These are phyloP conservation scores for Pseudomyrmex gracilis DNA, from an alignment of 1,140 invertebrate genomes.

Conservation along the genomic window DNA sequence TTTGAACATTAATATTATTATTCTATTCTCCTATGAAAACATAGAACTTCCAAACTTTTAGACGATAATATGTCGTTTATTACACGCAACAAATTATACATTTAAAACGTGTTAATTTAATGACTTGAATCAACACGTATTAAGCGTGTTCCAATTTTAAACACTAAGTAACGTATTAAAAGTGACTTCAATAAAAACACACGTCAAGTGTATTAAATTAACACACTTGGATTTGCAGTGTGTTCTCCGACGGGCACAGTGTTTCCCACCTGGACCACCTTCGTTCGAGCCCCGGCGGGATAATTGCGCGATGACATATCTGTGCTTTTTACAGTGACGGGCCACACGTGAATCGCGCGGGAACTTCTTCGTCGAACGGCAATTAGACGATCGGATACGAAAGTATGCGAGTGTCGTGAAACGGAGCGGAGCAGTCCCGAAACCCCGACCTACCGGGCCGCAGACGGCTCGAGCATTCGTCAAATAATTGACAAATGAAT, in stretches of 20 bases:
- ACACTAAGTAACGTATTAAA: too few species aligned
- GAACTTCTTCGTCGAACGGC: conserved; percentile 43
- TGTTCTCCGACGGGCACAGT: conserved; percentile 33
- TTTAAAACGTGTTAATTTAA: too few species aligned
- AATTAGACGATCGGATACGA: conserved; percentile 70
- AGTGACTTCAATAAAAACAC: too few species aligned
- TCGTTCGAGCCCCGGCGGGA: conserved; percentile 11
- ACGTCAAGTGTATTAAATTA: too few species aligned
- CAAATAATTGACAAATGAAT: conserved; percentile 80
- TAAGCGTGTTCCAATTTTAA: too few species aligned
- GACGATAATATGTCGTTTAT: too few species aligned
- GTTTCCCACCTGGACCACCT: conserved; percentile 51
- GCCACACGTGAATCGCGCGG: conserved; percentile 58
- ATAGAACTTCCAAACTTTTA: too few species aligned
- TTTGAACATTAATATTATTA: too few species aligned
- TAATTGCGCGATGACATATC: conserved; percentile 69
- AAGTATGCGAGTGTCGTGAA: conserved; percentile 78
- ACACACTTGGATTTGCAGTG: too few species aligned
- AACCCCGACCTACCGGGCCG: conserved; percentile 48
- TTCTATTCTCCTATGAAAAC: too few species aligned
- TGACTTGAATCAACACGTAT: too few species aligned
- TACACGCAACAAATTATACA: too few species aligned
- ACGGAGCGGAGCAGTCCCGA: conserved; percentile 63
- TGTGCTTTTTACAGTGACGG: conserved; percentile 54
- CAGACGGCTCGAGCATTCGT: conserved; percentile 68